Base-by-base conservation (phyloP, 1,140 invertebrate species). In the Arion vulgaris region DNA sequence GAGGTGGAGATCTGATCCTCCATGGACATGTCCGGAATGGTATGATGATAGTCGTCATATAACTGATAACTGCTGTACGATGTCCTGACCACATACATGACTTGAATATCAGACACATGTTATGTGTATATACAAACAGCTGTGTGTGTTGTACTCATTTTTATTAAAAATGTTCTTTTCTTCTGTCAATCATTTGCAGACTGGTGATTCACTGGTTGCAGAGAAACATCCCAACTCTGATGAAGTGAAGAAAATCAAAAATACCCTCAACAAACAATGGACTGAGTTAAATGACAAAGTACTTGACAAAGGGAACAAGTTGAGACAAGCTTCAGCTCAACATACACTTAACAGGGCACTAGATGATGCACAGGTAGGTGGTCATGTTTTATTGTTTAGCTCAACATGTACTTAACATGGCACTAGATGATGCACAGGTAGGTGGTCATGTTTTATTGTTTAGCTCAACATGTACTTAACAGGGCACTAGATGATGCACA, bases 121-220 rank as follows among this genome's bases (percentile, higher is more conserved):
- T n/a, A n/a, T n/a, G n/a, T n/a, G n/a, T n/a, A n/a, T n/a, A n/a
- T n/a, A n/a, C n/a, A n/a, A n/a, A n/a, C n/a, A n/a, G n/a, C n/a
- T n/a, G n/a, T n/a, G n/a, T n/a, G n/a, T n/a, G n/a, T n/a, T n/a
- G n/a, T n/a, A n/a, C n/a, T n/a, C n/a, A n/a, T n/a, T n/a, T n/a
- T n/a, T n/a, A n/a, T n/a, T n/a, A 57, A 57, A 4, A 57, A 15
- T 57, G 53, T 39, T 36, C 9, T 71, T 19, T 34, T 34, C 5
- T 34, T 68, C 62, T 68, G 5, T 71, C 68, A 38, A 34, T 28
- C 68, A 71, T 39, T 57, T 57, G 7, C 97, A 99, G 92, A 97
- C 96, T 69, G 98, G 98, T 34, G 95, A 96, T 84, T 97, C 98
- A 91, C 98, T 99, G 97, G 98, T 99, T 86, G 95, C 96, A 71